Base-by-base conservation (phyloP, 2,888 invertebrate species). In the Ormyrus nitidulus region DNA sequence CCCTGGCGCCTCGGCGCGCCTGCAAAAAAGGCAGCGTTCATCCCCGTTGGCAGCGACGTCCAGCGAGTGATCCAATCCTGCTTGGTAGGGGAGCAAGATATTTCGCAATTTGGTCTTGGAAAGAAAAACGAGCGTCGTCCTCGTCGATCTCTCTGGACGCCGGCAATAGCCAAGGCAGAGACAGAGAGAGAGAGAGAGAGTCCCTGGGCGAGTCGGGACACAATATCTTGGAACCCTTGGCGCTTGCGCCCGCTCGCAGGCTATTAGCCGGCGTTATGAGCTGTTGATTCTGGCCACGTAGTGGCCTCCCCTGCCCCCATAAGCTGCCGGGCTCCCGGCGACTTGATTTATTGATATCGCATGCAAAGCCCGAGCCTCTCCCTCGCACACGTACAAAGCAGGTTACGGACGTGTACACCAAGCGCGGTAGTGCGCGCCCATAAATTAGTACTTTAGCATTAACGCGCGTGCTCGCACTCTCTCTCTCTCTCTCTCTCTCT, bases 331-430 rank as follows among this genome's bases (percentile, higher is more conserved):
- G 84, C 84, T 86, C 87, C 86, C 86, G 86, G 89, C 85, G 86
- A 89, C 90, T 90, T 90, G 90, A 90, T 90, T 90, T 90, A 90
- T 90, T 90, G 90, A 90, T 90, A 90, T 90, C 90, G 90, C 90
- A 90, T 90, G 90, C 90, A 90, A 90, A 90, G 90, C 90, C 90
- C 88, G 74, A 65, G 34, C 61, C 9, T 53, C 10, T 34, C 13
- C 51, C 61, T 49, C 9, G 49, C 59, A 62, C 11, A 56, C n/a
- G 13, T 7, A 64, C 64, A 46, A n/a, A 44, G 13, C 9, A 51
- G 70, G 48, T 49, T 70, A n/a, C 49, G 51, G 59, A 61, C 68
- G 54, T 68, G 68, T 68, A 68, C 54, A 53, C 7, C 11, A 44
- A 13, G 59, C 62, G 11, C 59, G 9, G 46, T 49, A 75, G 58